These are phyloP conservation scores for Sepioteuthis lessoniana DNA, from an alignment of 2,888 invertebrate genomes.

Conservation along the genomic window DNA sequence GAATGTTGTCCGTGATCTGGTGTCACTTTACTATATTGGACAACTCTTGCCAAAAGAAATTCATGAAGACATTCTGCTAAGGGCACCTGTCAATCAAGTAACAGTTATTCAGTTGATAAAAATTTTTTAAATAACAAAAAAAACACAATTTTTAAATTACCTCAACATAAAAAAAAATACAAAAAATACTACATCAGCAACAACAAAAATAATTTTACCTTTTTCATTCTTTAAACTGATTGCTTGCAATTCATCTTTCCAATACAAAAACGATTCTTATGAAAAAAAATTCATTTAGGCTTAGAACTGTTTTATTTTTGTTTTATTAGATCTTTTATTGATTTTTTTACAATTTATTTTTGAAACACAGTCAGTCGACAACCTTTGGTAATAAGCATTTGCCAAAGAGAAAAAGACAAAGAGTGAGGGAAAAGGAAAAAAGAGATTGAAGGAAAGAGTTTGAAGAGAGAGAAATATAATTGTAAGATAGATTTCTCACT, in stretches of 20 bases:
- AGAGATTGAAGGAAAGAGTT: background rate
- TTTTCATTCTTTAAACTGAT: background rate
- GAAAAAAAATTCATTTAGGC: background rate
- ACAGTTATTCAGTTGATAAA: slow-evolving; percentile 10
- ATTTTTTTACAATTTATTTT: background rate
- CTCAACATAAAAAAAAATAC: background rate
- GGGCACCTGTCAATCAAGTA: background rate
- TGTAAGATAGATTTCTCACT: background rate
- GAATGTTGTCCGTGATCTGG: background rate
- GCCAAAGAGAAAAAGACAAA: background rate
- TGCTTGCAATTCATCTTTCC: background rate
- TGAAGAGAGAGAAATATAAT: slow-evolving; percentile 33
- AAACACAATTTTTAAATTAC: background rate
- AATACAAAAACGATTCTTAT: background rate
- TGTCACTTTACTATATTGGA: slow-evolving; percentile 18
- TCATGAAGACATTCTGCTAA: slow-evolving; percentile 18
- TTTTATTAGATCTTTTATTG: background rate
- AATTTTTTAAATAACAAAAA: too few relatives aligned
- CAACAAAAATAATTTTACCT: background rate
- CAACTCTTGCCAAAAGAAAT: background rate
- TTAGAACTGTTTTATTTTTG: background rate
- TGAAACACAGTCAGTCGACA: slow-evolving; percentile 23
- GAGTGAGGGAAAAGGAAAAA: background rate
- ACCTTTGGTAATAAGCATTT: background rate
- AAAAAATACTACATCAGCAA: background rate